phyloP scores from a whole-genome alignment of 2,888 invertebrate species.

The Drosophila helvetica region DNA sequence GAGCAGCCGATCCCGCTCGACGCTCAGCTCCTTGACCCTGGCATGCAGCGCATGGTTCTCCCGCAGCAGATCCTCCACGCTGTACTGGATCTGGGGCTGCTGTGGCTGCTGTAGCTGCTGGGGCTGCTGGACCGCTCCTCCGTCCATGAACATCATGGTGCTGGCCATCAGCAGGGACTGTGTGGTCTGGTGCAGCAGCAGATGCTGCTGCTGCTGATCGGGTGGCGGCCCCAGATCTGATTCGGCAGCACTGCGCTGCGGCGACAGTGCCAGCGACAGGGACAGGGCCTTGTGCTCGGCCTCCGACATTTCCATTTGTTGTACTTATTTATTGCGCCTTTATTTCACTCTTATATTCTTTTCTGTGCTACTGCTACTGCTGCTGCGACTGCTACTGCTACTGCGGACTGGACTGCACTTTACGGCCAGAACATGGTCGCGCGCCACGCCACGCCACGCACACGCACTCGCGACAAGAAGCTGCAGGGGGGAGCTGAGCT shows the following conservation, averaged over 20 bases:
- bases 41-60: constrained; percentile 81
- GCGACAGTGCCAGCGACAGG: constrained; percentile 18
- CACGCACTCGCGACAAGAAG: constrained; percentile 30
- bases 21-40: constrained; percentile 81
- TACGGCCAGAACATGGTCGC: constrained; percentile 34
- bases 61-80: constrained; percentile 80
- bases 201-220: constrained; percentile 47
- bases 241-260: constrained; percentile 44
- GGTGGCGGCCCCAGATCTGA: constrained; percentile 43
- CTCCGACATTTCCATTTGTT: constrained; percentile 60
- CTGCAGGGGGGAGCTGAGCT: constrained; percentile 5
- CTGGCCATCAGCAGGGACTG: constrained; percentile 82
- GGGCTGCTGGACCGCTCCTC: not conserved
- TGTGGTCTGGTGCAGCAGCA: constrained; percentile 81
- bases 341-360: constrained; percentile 4
- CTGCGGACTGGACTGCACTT: constrained; percentile 2
- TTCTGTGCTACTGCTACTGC: constrained; percentile 17
- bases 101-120: constrained; percentile 13
- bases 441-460: constrained; percentile 57
- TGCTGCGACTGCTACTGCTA: constrained; percentile 12
- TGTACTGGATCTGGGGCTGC: constrained; percentile 41
- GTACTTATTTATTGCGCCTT: not conserved
- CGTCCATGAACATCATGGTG: constrained; percentile 74
- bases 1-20: constrained; percentile 82
- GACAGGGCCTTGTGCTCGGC: constrained; percentile 67